phyloP scores from a whole-genome alignment of 2,888 invertebrate species.

The Monochamus alternatus region DNA sequence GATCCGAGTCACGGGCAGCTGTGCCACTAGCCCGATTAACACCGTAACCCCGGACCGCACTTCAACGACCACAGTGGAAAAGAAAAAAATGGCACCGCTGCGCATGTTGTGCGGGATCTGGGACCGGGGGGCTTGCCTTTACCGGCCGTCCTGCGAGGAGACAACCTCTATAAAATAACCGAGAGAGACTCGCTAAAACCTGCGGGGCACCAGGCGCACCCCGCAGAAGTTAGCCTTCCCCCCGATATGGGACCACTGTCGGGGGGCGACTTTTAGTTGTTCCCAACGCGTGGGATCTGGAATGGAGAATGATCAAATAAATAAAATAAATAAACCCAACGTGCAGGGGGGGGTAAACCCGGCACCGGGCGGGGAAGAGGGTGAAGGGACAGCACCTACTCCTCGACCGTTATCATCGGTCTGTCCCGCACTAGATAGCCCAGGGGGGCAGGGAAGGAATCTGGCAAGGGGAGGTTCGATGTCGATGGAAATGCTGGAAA shows the following conservation, averaged over 20 bases:
- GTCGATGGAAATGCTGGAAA: not conserved
- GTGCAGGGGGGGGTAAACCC: too few relatives aligned
- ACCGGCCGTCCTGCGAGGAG: constrained; percentile 15
- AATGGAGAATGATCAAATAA: not conserved
- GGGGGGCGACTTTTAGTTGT: not conserved
- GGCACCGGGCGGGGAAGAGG: too few relatives aligned
- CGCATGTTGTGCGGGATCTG: not conserved
- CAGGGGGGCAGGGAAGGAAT: too few relatives aligned
- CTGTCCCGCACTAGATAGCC: too few relatives aligned
- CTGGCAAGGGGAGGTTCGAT: too few relatives aligned
- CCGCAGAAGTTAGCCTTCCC: not conserved
- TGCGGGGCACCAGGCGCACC: constrained; percentile 1
- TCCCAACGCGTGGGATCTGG: not conserved
- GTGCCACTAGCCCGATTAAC: not conserved
- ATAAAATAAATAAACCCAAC: too few relatives aligned
- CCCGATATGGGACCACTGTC: not conserved
- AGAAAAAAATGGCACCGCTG: not conserved
- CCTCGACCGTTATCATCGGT: too few relatives aligned
- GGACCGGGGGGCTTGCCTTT: constrained; percentile 3
- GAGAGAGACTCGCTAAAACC: not conserved
- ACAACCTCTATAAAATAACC: constrained; percentile 11
- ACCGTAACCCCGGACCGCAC: not conserved
- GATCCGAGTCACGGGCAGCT: not conserved
- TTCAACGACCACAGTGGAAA: not conserved
- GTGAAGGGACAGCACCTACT: too few relatives aligned